phyloP scores from a whole-genome alignment of 1,140 invertebrate species.

The Drepana arcuata region DNA sequence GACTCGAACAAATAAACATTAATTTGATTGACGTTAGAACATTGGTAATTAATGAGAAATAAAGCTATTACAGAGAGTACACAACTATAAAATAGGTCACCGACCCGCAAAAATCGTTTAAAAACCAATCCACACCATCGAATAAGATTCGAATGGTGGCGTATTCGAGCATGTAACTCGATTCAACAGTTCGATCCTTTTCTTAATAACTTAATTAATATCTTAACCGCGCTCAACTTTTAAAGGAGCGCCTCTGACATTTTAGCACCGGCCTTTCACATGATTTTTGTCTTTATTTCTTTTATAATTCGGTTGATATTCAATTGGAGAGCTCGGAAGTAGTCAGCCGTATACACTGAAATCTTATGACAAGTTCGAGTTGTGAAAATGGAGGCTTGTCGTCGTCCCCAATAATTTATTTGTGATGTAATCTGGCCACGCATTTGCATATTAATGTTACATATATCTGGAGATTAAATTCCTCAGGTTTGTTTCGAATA shows the following conservation, averaged over 20 bases:
- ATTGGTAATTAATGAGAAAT: too few species aligned
- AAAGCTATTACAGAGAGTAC: too few species aligned
- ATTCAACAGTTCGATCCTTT: conserved; percentile 33
- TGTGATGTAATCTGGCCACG: conserved; percentile 21
- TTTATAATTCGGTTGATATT: too few species aligned
- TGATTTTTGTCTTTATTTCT: too few species aligned
- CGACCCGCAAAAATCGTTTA: too few species aligned
- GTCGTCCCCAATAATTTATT: conserved; percentile 23
- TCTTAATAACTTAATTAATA: conserved; percentile 40
- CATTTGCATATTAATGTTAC: conserved; percentile 39
- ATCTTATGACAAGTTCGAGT: conserved; percentile 24
- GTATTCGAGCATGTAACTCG: conserved; percentile 29
- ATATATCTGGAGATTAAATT: conserved; percentile 23
- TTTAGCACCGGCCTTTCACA: too few species aligned
- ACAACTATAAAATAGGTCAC: too few species aligned
- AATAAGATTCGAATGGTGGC: conserved; percentile 13
- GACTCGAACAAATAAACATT: too few species aligned
- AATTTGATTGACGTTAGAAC: too few species aligned
- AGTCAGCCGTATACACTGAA: conserved; percentile 20
- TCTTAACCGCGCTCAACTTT: conserved; percentile 23
- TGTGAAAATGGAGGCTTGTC: conserved; percentile 17
- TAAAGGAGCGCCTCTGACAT: conserved; percentile 7
- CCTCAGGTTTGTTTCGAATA: conserved; percentile 5
- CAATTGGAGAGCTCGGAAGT: too few species aligned
- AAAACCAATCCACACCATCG: too few species aligned